Percentiles rank a stretch among this genome's conserved stretches.
Evolutionary conservation across 2,113 vertebrate species (phyloP).

Genomic region (Alectura lathami): DNA sequence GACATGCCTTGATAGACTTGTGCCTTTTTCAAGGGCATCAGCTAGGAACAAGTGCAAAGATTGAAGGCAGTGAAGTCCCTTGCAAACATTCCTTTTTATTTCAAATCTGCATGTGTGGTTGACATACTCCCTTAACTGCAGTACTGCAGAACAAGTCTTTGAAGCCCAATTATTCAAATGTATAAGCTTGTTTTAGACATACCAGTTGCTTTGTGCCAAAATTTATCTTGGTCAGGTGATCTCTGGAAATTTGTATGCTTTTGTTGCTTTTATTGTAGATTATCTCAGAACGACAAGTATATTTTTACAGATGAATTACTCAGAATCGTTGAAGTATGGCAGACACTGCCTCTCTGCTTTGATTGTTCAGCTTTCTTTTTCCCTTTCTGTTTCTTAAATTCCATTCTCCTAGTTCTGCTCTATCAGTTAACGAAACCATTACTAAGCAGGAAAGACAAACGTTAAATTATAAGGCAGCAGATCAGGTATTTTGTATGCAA

Average conservation of each 20-base stretch:
- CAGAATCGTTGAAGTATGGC: not conserved
- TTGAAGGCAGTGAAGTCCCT: not conserved
- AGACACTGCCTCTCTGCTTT: not conserved
- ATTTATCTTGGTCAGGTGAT: rapidly evolving
- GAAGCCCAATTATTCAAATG: not conserved
- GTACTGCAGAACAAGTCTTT: not conserved
- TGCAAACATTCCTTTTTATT: not conserved
- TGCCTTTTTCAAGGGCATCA: not conserved
- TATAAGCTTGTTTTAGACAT: not conserved
- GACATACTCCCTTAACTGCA: not conserved
- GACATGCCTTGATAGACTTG: not conserved
- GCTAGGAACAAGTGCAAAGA: not conserved
- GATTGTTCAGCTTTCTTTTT: not conserved
- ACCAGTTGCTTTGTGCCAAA: not conserved
- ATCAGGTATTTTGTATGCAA: not conserved
- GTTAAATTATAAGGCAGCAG: not conserved
- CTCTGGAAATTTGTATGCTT: not conserved
- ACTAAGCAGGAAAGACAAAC: not conserved
- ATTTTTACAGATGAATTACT: conserved; percentile 7
- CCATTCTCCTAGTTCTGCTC: not conserved
- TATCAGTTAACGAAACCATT: not conserved
- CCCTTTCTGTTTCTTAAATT: not conserved
- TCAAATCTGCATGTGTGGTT: not conserved
- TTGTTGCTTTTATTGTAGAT: not conserved
- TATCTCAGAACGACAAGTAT: not conserved